phyloP scores from a whole-genome alignment of 2,797 vertebrate genomes.

The Bradypodion pumilum region DNA sequence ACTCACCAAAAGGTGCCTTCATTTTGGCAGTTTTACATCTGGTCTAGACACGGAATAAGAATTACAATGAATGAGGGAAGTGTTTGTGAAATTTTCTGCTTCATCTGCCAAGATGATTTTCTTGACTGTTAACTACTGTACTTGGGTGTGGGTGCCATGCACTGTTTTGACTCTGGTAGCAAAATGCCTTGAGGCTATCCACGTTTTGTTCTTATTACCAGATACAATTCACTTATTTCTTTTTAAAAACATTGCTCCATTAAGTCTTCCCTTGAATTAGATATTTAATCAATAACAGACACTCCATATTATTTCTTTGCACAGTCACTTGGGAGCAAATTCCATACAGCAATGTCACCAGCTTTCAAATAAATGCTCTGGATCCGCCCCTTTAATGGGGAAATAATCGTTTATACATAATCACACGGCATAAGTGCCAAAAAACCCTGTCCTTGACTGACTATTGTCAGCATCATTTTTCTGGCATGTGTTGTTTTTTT shows the following conservation, averaged over 20 bases:
- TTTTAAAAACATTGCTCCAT: not conserved
- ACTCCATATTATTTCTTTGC: not conserved
- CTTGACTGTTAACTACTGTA: not conserved
- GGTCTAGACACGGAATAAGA: too few relatives aligned
- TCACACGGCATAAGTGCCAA: not conserved
- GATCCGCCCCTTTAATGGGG: not conserved
- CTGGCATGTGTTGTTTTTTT: not conserved
- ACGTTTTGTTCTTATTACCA: not conserved
- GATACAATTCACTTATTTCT: not conserved
- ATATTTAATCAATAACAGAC: slow-evolving; percentile 6
- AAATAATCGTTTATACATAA: too few relatives aligned
- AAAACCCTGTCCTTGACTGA: not conserved
- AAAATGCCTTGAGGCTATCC: not conserved
- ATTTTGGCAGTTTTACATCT: too few relatives aligned
- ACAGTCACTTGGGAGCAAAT: not conserved
- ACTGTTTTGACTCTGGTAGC: not conserved
- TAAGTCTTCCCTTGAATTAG: not conserved
- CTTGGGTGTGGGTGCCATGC: not conserved
- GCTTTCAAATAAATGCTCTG: not conserved
- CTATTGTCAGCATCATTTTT: not conserved
- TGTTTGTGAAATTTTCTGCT: not conserved
- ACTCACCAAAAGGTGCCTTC: too few relatives aligned
- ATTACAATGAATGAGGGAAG: not conserved
- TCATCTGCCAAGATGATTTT: not conserved
- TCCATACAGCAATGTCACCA: not conserved